phyloP scores from a whole-genome alignment of 2,888 invertebrate genomes.

The Cabera pusaria region DNA sequence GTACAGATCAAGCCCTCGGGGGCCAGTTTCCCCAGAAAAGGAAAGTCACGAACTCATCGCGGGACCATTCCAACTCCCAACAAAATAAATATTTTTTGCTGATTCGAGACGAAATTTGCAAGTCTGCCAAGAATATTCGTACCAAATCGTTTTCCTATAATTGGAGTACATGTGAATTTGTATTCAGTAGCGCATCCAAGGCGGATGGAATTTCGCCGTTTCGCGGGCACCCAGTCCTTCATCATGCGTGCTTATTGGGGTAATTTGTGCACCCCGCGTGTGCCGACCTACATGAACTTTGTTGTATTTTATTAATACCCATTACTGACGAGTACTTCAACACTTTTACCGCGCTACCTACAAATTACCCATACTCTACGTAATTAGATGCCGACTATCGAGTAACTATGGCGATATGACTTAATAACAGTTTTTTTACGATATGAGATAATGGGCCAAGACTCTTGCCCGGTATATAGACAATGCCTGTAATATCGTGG shows the following conservation, averaged over 20 bases:
- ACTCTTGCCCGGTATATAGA: no score
- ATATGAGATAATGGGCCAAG: no score
- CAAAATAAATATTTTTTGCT: constrained; percentile 82
- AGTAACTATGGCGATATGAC: constrained; percentile 3
- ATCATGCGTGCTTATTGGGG: constrained; percentile 80
- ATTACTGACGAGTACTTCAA: constrained; percentile 18
- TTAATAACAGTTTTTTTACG: no score
- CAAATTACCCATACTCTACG: constrained; percentile 10
- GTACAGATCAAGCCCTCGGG: constrained; percentile 32
- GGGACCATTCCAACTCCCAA: constrained; percentile 65
- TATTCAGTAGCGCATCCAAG: constrained; percentile 81
- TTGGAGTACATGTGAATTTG: constrained; percentile 84
- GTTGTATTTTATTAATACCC: constrained; percentile 36
- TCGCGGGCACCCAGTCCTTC: constrained; percentile 71
- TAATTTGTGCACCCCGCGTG: constrained; percentile 70
- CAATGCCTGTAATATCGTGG: no score
- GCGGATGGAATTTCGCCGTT: constrained; percentile 78
- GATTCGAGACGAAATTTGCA: constrained; percentile 81
- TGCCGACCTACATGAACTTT: constrained; percentile 47
- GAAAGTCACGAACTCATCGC: constrained; percentile 67
- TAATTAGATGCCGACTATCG: constrained; percentile 11
- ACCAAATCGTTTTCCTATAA: constrained; percentile 84
- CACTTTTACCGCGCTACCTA: constrained; percentile 13
- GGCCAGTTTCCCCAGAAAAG: constrained; percentile 54
- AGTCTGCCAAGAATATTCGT: constrained; percentile 83